Conservation (phyloP, 2,113 vertebrate genomes). For the Artemisiospiza belli region DNA sequence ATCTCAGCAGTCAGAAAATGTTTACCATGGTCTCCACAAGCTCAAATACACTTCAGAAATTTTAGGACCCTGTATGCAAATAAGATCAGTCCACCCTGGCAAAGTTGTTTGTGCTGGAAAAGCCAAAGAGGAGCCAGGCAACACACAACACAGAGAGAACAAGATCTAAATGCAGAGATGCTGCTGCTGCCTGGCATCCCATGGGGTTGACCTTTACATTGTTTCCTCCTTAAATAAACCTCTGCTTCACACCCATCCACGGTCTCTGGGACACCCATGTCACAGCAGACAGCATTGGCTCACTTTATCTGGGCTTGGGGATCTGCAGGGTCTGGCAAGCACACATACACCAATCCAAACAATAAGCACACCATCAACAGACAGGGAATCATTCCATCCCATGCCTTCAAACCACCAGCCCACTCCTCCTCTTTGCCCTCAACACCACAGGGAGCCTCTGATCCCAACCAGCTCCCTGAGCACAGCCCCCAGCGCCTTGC, state of each 20-base stretch:
- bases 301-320: neutral
- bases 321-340: neutral
- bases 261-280: neutral
- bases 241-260: neutral
- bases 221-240: neutral
- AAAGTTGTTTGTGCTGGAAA: neutral
- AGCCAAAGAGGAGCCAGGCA: neutral
- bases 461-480: neutral
- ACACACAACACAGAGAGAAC: neutral
- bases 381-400: neutral
- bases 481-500: fast-evolving
- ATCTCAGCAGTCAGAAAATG: neutral
- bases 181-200: neutral
- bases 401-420: neutral
- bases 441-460: fast-evolving
- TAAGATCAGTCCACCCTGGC: neutral
- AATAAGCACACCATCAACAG: neutral
- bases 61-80: neutral
- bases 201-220: fast-evolving
- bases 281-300: neutral
- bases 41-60: neutral
- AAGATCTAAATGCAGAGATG: neutral
- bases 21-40: neutral
- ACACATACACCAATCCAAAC: neutral
- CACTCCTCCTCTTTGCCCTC: neutral